Base-by-base conservation (phyloP, 2,888 invertebrate genomes). In the Sepiola atlantica region DNA sequence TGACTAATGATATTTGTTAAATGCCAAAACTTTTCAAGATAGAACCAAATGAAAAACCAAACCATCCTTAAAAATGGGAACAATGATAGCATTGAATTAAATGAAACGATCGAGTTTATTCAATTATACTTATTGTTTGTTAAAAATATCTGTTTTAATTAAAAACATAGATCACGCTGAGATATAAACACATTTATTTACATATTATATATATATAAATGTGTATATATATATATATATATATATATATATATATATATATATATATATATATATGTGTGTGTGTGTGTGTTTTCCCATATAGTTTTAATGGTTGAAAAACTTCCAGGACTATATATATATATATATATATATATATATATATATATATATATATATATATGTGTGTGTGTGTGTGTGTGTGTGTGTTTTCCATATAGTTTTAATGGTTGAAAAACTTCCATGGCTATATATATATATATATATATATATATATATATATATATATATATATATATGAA, bases 291-390 rank as follows among this genome's bases (percentile, higher is more conserved):
- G n/a, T n/a, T n/a, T n/a, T n/a, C n/a, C n/a, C n/a, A n/a, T n/a
- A n/a, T n/a, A n/a, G n/a, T n/a, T n/a, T n/a, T n/a, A n/a, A n/a
- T n/a, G n/a, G n/a, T n/a, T n/a, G n/a, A n/a, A n/a, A n/a, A n/a
- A n/a, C n/a, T n/a, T n/a, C n/a, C n/a, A n/a, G n/a, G n/a, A n/a
- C n/a, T n/a, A n/a, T n/a, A n/a, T n/a, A n/a, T 90, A 21, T 90
- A 90, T 90, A 90, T 90, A 90, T 90, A 90, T 90, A 90, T 90
- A 90, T 90, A 90, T 90, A 90, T 90, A 90, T 90, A 90, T 90
- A 90, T 90, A 21, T 90, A 90, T 90, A 90, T 90, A 90, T 90
- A 90, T 90, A 21, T 90, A 21, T 90, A 21, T 90, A 24, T 90
- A 21, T 90, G 35, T 90, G 35, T 90, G 14, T 18, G 35, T 12